Percentiles rank a stretch among this genome's conserved stretches.
phyloP scores from a whole-genome alignment of 2,888 invertebrate species.

The Ochlodes sylvanus region DNA sequence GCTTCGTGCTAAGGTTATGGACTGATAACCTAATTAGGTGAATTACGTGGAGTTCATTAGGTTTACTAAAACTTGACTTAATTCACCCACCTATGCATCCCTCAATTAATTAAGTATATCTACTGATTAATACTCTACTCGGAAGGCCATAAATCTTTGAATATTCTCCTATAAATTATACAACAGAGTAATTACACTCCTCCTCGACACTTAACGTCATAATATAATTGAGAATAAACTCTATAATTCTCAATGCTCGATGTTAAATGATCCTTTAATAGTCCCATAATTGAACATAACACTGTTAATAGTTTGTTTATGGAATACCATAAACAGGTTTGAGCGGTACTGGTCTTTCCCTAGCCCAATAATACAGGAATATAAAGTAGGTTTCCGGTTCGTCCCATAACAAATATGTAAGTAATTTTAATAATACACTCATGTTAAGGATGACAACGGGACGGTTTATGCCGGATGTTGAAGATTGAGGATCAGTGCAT shows the following conservation, averaged over 20 bases:
- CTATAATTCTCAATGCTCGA: not conserved
- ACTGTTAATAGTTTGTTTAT: slow-evolving; percentile 40
- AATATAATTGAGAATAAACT: not conserved
- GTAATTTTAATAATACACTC: slow-evolving; percentile 18
- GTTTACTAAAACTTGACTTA: too few species aligned
- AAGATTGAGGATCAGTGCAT: slow-evolving; percentile 54
- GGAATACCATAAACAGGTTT: slow-evolving; percentile 44
- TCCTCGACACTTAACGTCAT: not conserved
- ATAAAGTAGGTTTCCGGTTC: slow-evolving; percentile 53
- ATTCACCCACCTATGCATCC: too few species aligned
- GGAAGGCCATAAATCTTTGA: too few species aligned
- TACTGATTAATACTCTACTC: too few species aligned
- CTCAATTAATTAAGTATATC: too few species aligned
- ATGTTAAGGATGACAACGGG: slow-evolving; percentile 39
- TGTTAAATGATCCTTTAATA: slow-evolving; percentile 1
- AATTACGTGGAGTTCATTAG: too few species aligned
- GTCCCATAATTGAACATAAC: not conserved
- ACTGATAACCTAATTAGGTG: too few species aligned
- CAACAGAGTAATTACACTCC: not conserved
- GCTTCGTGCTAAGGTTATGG: too few species aligned
- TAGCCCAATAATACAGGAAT: slow-evolving; percentile 53
- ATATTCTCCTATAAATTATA: not conserved
- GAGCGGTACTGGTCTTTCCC: slow-evolving; percentile 44
- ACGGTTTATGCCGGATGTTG: slow-evolving; percentile 64
- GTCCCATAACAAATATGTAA: slow-evolving; percentile 20